Base-by-base conservation (phyloP, 2,113 vertebrate species). In the Triplophysa rosa region DNA sequence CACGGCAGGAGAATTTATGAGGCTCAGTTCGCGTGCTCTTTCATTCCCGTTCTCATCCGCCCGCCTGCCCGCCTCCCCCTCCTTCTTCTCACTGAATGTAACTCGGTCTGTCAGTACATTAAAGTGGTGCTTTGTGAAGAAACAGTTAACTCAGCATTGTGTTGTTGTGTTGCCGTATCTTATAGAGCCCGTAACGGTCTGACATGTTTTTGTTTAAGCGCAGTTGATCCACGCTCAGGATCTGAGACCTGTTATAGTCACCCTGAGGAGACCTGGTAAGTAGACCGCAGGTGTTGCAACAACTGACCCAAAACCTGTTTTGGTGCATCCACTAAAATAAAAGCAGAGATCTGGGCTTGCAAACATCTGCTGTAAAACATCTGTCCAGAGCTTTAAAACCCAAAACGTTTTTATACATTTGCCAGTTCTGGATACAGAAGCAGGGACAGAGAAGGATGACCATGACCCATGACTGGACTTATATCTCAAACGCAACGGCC, bases 1-100 rank as follows among this genome's bases (percentile, higher is more conserved):
- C 47, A 59, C 0, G 12, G 61, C 21, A 24, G 47, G n/a, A 54
- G 9, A 70, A 84, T 80, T 61, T 80, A 84, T 58, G 21, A 52
- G 8, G 11, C 66, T 24, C 47, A 21, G 10, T 67, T 42, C 33
- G 42, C 17, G 61, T 40, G 23, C 42, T 11, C 26, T 26, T 8
- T 29, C 37, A 40, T 74, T 74, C 37, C 16, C 11, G 2, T 62
- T 63, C 63, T 62, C 40, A 12, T 33, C 65, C 14, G 3, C 23
- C 13, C 10, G 10, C 33, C 42, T 33, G 11, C 3, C 61, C n/a
- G 10, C 24, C 42, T 47, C 67, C 13, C 21, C 11, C 64, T 26
- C 12, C 58, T 40, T 42, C 26, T 71, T 59, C 21, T 29, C 24
- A 14, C 0, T 63, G 59, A 61, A 63, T 26, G 14, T 47, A 26